Conservation (phyloP, 2,888 invertebrate species). For the Drosophila paranaensis region DNA sequence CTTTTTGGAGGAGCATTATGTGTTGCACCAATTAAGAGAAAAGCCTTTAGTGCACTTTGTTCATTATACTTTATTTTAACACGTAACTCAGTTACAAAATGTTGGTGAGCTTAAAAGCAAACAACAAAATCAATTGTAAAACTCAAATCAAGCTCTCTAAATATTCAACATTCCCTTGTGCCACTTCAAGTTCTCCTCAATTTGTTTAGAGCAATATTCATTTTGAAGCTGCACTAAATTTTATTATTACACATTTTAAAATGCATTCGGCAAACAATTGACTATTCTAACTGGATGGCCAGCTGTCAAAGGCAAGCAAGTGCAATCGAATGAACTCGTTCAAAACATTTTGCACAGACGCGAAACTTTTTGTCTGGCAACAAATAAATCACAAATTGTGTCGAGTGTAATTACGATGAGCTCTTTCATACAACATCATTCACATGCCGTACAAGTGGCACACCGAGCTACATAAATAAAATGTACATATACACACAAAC, state of each 20-base stretch:
- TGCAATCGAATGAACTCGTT: slow-evolving; percentile 6
- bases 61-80: too few species aligned
- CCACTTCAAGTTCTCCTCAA: not conserved
- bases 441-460: slow-evolving; percentile 31
- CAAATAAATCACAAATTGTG: slow-evolving; percentile 46
- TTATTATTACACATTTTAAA: not conserved
- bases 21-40: too few species aligned
- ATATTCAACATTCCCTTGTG: not conserved
- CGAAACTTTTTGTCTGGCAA: not conserved
- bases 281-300: not conserved
- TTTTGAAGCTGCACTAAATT: not conserved
- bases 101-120: not conserved
- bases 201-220: not conserved
- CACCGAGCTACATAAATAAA: slow-evolving; percentile 29
- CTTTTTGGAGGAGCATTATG: not conserved
- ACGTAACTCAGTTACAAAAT: too few species aligned
- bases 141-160: not conserved
- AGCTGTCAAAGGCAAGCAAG: slow-evolving; percentile 18
- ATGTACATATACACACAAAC: slow-evolving; percentile 1
- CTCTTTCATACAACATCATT: slow-evolving; percentile 10
- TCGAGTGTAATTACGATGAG: slow-evolving; percentile 55
- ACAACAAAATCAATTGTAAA: too few species aligned
- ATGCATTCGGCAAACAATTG: not conserved
- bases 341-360: not conserved
- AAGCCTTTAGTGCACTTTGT: too few species aligned